Base-by-base conservation (phyloP, 2,113 vertebrate species). In the Collichthys lucidus region DNA sequence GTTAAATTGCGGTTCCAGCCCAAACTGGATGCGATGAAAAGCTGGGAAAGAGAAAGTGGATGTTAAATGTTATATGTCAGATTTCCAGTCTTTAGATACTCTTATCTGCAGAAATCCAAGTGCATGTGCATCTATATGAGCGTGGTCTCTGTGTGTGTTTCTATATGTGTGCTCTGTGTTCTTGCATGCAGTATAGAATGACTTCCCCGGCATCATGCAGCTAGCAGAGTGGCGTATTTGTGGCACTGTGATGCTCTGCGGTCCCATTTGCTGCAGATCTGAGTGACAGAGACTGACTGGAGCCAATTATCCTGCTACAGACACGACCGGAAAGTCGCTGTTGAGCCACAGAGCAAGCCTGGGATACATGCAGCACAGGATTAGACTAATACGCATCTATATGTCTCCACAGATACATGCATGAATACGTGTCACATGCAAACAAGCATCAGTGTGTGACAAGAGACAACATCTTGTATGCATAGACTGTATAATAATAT, bases 271-370 rank as follows among this genome's bases (percentile, higher is more conserved):
- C 74, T 79, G 70, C 57, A 47, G 53, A 77, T 80, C 57, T 90
- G 78, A 92, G 64, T 85, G 84, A 86, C 84, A 88, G 70, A 31
- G 57, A 77, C 73, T 81, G 65, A 91, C 79, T 65, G 26, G 70
- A 88, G 64, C 44, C 87, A 92, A 91, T 92, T 89, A 90, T 66
- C 53, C 44, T 71, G 55, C 73, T 47, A 63, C 29, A 61, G 59
- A 77, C 74, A 53, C 40, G 20, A 50, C 16, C 31, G 61, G 64
- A 49, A 63, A 26, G 49, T 74, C 65, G 62, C 56, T 4, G 40
- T 49, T 14, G 19, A 74, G 57, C 11, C 17, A 60, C 40, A 11
- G 63, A 24, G 63, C 17, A 17, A 31, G 19, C 11, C 74, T 19
- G 20, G 19, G n/a, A 61, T 9, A 53, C 4, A 66, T 53, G 49